phyloP scores from a whole-genome alignment of 2,113 vertebrate species.

The Gila orcuttii region DNA sequence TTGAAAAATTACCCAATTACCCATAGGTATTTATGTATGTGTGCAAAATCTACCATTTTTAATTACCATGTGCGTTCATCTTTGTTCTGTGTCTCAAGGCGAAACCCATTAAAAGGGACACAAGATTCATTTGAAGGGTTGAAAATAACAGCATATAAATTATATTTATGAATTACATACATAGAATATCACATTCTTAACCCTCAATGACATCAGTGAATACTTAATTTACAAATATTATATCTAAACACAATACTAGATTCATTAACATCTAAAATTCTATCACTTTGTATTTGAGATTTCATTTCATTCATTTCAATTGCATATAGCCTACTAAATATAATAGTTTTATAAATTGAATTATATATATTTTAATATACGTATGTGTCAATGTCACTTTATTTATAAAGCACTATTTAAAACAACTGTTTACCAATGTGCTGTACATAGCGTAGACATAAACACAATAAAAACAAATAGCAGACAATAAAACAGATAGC shows the following conservation, averaged over 20 bases:
- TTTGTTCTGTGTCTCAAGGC: background rate
- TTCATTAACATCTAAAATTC: background rate
- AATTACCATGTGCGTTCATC: background rate
- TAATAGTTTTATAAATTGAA: background rate
- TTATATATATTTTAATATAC: background rate
- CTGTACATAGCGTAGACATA: too few species aligned
- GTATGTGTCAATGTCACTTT: too few species aligned
- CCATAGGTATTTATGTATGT: background rate
- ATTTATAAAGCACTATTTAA: too few species aligned
- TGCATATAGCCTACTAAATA: background rate
- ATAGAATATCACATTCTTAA: background rate
- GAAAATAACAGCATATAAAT: background rate
- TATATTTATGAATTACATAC: background rate
- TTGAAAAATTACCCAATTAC: too few species aligned
- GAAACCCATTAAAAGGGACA: background rate
- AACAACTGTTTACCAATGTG: too few species aligned
- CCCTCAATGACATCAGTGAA: background rate
- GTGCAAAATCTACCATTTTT: background rate
- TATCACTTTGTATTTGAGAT: background rate
- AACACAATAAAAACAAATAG: too few species aligned
- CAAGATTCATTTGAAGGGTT: background rate
- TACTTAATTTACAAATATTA: background rate
- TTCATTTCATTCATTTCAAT: background rate
- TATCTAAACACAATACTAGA: too few species aligned
- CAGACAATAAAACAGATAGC: too few species aligned